These are phyloP conservation scores for Mugil cephalus DNA, from an alignment of 2,113 vertebrate species.

Conservation along the genomic window DNA sequence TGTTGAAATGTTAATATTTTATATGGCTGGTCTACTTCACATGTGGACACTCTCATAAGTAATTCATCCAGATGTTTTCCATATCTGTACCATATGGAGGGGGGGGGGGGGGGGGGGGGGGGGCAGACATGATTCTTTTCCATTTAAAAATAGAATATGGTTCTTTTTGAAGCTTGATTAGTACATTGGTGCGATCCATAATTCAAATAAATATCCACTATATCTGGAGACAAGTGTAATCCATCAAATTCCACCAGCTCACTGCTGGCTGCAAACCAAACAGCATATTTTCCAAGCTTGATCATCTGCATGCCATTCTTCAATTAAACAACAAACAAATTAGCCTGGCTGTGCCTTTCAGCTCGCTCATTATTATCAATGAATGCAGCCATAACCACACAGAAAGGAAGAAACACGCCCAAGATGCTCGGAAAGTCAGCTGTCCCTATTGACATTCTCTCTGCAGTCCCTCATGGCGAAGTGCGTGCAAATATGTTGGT, in stretches of 20 bases:
- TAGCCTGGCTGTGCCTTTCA: conserved; percentile 54
- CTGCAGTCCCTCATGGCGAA: conserved; percentile 24
- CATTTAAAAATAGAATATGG: conserved; percentile 15
- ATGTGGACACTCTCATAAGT: conserved; percentile 73
- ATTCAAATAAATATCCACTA: conserved; percentile 39
- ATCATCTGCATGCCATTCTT: conserved; percentile 39
- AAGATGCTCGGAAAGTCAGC: conserved; percentile 49
- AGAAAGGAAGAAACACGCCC: conserved; percentile 30
- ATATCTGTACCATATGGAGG: conserved; percentile 13
- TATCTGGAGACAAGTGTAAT: conserved; percentile 35
- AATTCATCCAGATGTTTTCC: conserved; percentile 71
- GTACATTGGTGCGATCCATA: conserved; percentile 17
- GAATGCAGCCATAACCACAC: conserved; percentile 31
- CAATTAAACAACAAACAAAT: conserved; percentile 61
- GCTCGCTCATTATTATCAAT: conserved; percentile 39
- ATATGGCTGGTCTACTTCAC: conserved; percentile 56
- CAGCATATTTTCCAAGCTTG: conserved; percentile 32
- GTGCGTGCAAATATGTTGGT: conserved; percentile 49
- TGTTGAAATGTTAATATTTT: conserved; percentile 76
- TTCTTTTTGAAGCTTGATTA: conserved; percentile 11
- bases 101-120: conserved; percentile 9
- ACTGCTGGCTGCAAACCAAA: conserved; percentile 37
- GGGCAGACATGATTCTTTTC: conserved; percentile 40
- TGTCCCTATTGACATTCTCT: conserved; percentile 46
- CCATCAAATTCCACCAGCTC: conserved; percentile 33